Evolutionary conservation across 2,113 vertebrate genomes (phyloP), one percentile per base, ranked within the genome.

Genomic region (Rhinopithecus roxellana): DNA sequence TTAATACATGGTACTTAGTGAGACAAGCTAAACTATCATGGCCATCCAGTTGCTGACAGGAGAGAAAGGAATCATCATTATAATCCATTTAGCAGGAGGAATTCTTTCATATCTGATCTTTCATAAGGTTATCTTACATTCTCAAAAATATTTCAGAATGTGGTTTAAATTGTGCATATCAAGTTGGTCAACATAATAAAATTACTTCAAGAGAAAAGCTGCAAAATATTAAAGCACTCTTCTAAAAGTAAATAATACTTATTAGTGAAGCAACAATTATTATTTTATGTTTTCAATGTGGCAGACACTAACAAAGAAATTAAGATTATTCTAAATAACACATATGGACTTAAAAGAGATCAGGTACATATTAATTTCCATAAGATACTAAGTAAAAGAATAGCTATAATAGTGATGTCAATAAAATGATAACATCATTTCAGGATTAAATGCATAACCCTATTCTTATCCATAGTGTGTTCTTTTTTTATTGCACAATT

Each of bases 361-460:
- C 18, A 59, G 48, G 81, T 84, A 67, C 52, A 4, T 8, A 87
- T 55, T 72, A 93, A 77, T 77, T 80, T 64, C 23, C 6, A 12
- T 70, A 75, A 35, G 30, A 89, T 25, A 78, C 32, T 72, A 92
- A 83, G 5, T 50, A 67, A 89, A 95, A 95, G 38, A 94, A 97
- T 48, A 91, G 6, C 23, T 50, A 8, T 78, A 86, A 85, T 64
- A 40, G 27, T 90, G 8, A 82, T 43, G 20, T 64, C 67, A 92
- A 20, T 48, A 89, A 92, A 92, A 89, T 96, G 89, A 83, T 59
- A 11, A 91, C 59, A 17, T 74, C 57, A 12, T 72, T 85, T 89
- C 30, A 94, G 38, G 32, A 95, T 52, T 81, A 43, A 89, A 79
- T 55, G 27, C 12, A 69, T 22, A 92, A 32, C 25, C 8, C 2